These are phyloP conservation scores for Chaetoderma sp. DNA, from an alignment of 2,888 invertebrate genomes.

Conservation along the genomic window DNA sequence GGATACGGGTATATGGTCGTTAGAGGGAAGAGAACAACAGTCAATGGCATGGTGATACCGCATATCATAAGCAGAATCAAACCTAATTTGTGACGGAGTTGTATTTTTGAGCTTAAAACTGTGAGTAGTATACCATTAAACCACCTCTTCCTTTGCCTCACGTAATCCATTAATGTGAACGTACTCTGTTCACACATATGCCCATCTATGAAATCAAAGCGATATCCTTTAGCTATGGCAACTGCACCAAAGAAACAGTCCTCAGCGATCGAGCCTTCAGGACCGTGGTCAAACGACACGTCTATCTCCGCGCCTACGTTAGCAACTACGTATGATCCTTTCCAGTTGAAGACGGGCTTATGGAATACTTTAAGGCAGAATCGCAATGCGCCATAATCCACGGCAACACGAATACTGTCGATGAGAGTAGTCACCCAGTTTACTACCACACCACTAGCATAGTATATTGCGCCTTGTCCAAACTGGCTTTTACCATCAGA, in stretches of 20 bases:
- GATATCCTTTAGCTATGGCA: constrained; percentile 53
- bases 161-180: constrained; percentile 52
- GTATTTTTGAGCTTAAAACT: constrained; percentile 45
- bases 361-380: constrained; percentile 47
- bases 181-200: constrained; percentile 61
- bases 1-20: constrained; percentile 46
- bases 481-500: background rate
- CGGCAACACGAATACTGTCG: constrained; percentile 55
- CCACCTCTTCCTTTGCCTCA: constrained; percentile 56
- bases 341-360: constrained; percentile 58
- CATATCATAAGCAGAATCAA: constrained; percentile 47
- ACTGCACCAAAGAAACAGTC: constrained; percentile 57
- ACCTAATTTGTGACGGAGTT: constrained; percentile 47
- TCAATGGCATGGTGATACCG: constrained; percentile 51
- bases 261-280: constrained; percentile 54
- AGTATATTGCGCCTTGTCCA: constrained; percentile 39
- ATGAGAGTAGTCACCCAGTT: constrained; percentile 58
- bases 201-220: constrained; percentile 58
- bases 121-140: constrained; percentile 54
- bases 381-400: constrained; percentile 47
- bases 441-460: constrained; percentile 52
- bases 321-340: constrained; percentile 60
- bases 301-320: constrained; percentile 51
- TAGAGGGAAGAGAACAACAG: constrained; percentile 42
- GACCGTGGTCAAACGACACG: constrained; percentile 54